A percentile compares a stretch with the other conserved stretches of the same genome.
Conservation (phyloP, 1,140 invertebrate species). For the Dufourea novaeangliae region DNA sequence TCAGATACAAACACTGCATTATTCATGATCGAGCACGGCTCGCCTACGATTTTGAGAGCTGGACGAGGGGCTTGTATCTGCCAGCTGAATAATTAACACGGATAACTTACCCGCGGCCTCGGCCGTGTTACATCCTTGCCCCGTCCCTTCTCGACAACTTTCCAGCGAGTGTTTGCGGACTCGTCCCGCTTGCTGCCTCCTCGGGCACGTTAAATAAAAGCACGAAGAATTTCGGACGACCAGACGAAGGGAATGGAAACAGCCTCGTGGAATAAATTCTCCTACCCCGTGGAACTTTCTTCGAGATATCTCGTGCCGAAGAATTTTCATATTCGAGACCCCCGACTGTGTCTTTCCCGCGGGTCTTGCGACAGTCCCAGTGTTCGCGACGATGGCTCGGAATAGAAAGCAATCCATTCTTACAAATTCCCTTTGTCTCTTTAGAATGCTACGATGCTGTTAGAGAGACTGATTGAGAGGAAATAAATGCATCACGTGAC, state of each 20-base stretch:
- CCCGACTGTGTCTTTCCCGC: no score
- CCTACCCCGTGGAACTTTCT: background rate
- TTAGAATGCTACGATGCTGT: no score
- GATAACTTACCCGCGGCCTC: background rate
- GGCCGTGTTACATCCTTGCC: background rate
- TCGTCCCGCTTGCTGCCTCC: background rate
- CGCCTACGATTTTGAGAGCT: background rate
- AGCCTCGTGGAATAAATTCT: background rate
- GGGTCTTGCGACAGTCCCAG: no score
- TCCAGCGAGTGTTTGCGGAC: background rate
- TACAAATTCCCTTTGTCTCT: no score
- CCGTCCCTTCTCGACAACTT: background rate
- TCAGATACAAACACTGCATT: constrained; percentile 4
- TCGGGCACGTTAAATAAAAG: constrained; percentile 4
- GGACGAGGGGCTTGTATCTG: background rate
- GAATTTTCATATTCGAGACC: no score
- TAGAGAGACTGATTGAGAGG: no score
- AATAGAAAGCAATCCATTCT: no score
- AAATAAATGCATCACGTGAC: no score
- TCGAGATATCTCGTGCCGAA: background rate
- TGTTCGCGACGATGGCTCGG: no score
- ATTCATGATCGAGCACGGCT: background rate
- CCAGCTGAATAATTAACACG: constrained; percentile 3
- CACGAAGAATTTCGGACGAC: background rate
- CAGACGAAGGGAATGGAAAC: background rate